phyloP scores from a whole-genome alignment of 2,797 vertebrate species.

The Amblyopsis hoosieri region DNA sequence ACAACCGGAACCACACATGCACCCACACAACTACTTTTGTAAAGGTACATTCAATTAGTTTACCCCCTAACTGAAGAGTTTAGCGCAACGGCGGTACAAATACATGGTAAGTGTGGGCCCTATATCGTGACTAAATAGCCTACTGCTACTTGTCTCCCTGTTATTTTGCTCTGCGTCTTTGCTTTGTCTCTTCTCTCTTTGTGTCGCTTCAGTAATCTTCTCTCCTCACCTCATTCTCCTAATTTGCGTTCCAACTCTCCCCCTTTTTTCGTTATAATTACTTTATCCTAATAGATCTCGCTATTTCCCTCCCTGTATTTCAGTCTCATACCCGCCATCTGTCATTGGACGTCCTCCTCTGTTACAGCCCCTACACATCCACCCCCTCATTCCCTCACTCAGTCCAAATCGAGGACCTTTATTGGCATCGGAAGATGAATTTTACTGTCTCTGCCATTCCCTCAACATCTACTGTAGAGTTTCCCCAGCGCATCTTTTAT shows the following conservation, averaged over 20 bases:
- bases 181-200: conserved; percentile 11
- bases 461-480: conserved; percentile 26
- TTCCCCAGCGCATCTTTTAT: background rate
- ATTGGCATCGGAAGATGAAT: conserved; percentile 70
- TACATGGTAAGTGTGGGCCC: no score
- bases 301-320: conserved; percentile 51
- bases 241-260: conserved; percentile 11
- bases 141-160: background rate
- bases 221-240: background rate
- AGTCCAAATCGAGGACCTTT: conserved; percentile 65
- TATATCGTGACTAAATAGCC: no score
- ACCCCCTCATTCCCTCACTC: conserved; percentile 57
- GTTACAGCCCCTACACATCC: conserved; percentile 29
- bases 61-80: no score
- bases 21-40: background rate
- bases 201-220: conserved; percentile 7
- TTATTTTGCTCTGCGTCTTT: background rate
- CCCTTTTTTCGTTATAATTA: conserved; percentile 58
- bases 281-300: conserved; percentile 43
- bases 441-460: conserved; percentile 41
- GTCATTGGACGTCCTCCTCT: conserved; percentile 60
- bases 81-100: no score
- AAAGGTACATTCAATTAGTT: no score
- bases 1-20: no score
- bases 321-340: conserved; percentile 64